Evolutionary conservation across 2,888 invertebrate species (phyloP).

Genomic region (Eudemis profundana): DNA sequence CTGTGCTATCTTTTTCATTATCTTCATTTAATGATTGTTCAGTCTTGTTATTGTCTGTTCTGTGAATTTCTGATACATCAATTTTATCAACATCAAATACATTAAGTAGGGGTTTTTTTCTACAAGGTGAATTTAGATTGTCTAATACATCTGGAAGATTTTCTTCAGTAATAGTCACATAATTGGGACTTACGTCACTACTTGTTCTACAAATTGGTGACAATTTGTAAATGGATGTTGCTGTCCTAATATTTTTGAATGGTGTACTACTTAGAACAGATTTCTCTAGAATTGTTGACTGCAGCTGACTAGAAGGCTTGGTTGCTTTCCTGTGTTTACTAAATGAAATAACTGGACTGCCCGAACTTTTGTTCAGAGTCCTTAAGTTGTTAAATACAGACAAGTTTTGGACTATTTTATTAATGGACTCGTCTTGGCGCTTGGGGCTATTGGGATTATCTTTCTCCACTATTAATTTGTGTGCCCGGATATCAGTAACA

Average conservation of each 20-base stretch:
- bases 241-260: constrained; percentile 69
- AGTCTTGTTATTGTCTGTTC: constrained; percentile 32
- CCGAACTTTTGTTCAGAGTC: constrained; percentile 47
- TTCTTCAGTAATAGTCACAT: constrained; percentile 53
- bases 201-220: constrained; percentile 67
- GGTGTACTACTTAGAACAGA: constrained; percentile 78
- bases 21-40: constrained; percentile 21
- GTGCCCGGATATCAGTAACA: constrained; percentile 63
- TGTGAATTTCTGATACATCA: constrained; percentile 26
- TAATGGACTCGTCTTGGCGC: constrained; percentile 67
- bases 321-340: constrained; percentile 28
- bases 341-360: constrained; percentile 51
- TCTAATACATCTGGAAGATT: constrained; percentile 51
- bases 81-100: constrained; percentile 29
- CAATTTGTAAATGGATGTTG: constrained; percentile 73
- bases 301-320: constrained; percentile 34
- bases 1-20: neutral
- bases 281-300: constrained; percentile 56
- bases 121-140: constrained; percentile 49
- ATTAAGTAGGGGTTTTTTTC: constrained; percentile 20
- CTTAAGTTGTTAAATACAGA: constrained; percentile 60
- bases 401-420: constrained; percentile 65
- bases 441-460: constrained; percentile 53
- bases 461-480: constrained; percentile 68
- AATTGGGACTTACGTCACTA: constrained; percentile 54